These are phyloP conservation scores for Nesidiocoris tenuis DNA, from an alignment of 2,888 invertebrate species.

Conservation along the genomic window DNA sequence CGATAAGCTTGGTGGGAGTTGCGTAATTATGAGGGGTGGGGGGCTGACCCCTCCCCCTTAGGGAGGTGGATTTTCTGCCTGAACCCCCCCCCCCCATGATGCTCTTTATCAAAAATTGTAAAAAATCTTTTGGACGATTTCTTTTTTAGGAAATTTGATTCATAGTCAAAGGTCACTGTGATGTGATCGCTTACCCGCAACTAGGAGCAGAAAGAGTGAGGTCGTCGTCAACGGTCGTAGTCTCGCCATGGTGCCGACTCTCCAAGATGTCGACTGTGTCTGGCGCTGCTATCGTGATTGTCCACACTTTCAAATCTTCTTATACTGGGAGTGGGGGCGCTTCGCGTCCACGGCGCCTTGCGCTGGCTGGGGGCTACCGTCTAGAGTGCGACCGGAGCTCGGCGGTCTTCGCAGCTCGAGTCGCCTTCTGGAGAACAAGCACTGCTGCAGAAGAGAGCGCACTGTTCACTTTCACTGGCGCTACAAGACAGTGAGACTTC, in stretches of 20 bases:
- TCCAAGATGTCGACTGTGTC: slow-evolving; percentile 33
- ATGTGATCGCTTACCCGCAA: slow-evolving; percentile 32
- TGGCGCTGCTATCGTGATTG: slow-evolving; percentile 16
- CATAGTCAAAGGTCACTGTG: too few species aligned
- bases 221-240: slow-evolving; percentile 14
- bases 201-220: slow-evolving; percentile 21
- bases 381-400: background rate
- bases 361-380: background rate
- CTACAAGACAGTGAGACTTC: slow-evolving; percentile 35
- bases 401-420: background rate
- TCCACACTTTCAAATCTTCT: slow-evolving; percentile 42
- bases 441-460: slow-evolving; percentile 5
- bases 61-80: too few species aligned
- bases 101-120: too few species aligned
- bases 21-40: slow-evolving; percentile 20
- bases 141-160: too few species aligned
- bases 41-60: slow-evolving; percentile 4
- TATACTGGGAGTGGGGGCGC: slow-evolving; percentile 26
- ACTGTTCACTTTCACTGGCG: slow-evolving; percentile 36
- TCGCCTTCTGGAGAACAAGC: background rate
- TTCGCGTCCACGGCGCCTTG: background rate
- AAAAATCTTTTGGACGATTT: too few species aligned
- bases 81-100: too few species aligned
- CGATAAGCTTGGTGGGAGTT: slow-evolving; percentile 9
- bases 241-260: slow-evolving; percentile 38